Evolutionary conservation across 2,888 invertebrate genomes (phyloP).

Genomic region (Conomelus anceps): DNA sequence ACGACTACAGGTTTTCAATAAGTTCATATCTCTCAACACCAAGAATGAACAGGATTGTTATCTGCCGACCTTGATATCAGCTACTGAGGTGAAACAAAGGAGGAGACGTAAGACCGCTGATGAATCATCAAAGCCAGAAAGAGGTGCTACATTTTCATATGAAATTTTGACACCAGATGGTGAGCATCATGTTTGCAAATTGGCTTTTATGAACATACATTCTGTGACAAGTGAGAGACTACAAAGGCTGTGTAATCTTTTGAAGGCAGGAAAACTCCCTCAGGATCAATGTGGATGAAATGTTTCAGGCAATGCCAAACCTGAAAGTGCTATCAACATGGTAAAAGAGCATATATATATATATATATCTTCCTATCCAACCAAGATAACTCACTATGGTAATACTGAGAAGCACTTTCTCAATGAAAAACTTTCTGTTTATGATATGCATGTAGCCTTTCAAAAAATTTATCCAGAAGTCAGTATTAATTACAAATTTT

Average conservation of each 20-base stretch:
- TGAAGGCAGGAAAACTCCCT: neutral
- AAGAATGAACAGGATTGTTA: neutral
- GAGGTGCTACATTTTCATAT: neutral
- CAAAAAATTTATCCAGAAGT: neutral
- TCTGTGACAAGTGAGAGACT: neutral
- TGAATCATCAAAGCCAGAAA: neutral
- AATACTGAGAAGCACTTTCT: neutral
- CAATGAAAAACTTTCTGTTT: neutral
- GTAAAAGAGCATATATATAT: neutral
- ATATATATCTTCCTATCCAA: slow-evolving; percentile 4
- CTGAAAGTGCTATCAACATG: neutral
- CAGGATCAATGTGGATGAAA: neutral
- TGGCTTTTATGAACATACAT: neutral
- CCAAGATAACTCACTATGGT: neutral
- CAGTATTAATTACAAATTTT: neutral
- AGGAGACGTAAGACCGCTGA: neutral
- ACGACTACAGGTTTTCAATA: neutral
- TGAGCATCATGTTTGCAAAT: neutral
- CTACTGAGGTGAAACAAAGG: neutral
- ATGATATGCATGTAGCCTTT: neutral
- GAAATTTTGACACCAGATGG: neutral
- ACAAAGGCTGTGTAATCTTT: neutral
- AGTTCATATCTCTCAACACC: neutral
- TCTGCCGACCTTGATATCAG: neutral
- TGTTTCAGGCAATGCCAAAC: neutral